Base-by-base conservation (phyloP, 2,797 vertebrate genomes). In the Gallinago stenura region DNA sequence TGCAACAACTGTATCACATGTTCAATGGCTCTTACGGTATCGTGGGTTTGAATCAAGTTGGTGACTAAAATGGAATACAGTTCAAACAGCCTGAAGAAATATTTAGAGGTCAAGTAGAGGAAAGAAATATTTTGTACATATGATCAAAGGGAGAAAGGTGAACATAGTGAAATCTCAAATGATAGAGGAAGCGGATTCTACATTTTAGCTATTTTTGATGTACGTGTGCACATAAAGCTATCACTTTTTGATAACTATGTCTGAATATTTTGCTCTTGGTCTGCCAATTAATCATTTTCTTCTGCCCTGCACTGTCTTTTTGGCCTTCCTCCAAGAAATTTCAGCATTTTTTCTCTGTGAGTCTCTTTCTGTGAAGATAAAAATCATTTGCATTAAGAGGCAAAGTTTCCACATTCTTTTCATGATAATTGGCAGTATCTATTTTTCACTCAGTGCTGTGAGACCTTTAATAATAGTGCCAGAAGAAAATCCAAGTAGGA, bases 381-480 rank as follows among this genome's bases (percentile, higher is more conserved):
- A 81, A 94, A 71, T 75, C 7, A 78, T 91, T 87, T 70, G 13
- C 46, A 43, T 64, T 65, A 80, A 68, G 69, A 57, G 9, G 16
- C 43, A 85, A 82, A 65, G 4, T 93, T 97, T 95, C 43, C 30
- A 50, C 66, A 50, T 53, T 58, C 10, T 88, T 94, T 94, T 93
- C 8, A 33, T 58, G 33, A 77, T 57, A 65, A 26, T 66, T n/a
- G 8, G 19, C 39, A 91, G 16, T 9, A 58, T 30, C n/a, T 83
- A 33, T 70, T 92, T 94, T 96, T 88, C 62, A 82, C 3, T 79
- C 17, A 13, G 18, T 80, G 28, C 53, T 92, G 28, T 79, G 50
- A 90, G 22, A 68, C 8, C 7, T 91, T 41, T 70, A 58, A 53
- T 35, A 89, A 70, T 39, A 83, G 17, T 9, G 26, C 69, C 46